A percentile compares a stretch with the other conserved stretches of the same genome.
phyloP scores from a whole-genome alignment of 1,140 invertebrate genomes.

The Orius laevigatus region DNA sequence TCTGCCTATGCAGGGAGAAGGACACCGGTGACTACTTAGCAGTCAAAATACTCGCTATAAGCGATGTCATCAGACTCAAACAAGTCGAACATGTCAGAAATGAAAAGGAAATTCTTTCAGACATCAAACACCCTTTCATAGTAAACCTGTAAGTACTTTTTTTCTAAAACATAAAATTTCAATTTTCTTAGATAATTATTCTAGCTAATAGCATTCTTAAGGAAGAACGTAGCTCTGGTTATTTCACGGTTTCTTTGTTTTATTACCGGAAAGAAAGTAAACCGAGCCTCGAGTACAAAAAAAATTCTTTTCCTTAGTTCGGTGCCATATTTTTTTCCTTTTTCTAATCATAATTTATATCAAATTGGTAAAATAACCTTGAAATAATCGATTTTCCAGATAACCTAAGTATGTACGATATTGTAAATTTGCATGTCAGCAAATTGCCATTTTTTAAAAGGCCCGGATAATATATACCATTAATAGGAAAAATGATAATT shows the following conservation, averaged over 20 bases:
- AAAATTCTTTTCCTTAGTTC: background rate
- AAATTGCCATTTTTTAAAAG: too few relatives aligned
- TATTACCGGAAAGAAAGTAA: background rate
- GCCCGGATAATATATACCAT: too few relatives aligned
- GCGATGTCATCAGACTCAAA: slow-evolving; percentile 81
- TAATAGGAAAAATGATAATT: too few relatives aligned
- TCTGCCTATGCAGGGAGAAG: slow-evolving; percentile 68
- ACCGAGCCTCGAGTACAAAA: background rate
- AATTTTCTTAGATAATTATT: too few relatives aligned
- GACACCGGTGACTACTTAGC: slow-evolving; percentile 63
- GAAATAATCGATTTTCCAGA: too few relatives aligned
- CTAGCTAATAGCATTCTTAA: too few relatives aligned
- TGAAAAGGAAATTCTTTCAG: slow-evolving; percentile 75
- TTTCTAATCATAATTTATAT: too few relatives aligned
- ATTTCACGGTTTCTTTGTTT: slow-evolving; percentile 1
- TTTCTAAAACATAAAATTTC: slow-evolving; percentile 1
- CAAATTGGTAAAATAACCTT: too few relatives aligned
- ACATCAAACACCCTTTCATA: slow-evolving; percentile 84
- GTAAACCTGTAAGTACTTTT: slow-evolving; percentile 72
- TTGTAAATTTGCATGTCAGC: too few relatives aligned
- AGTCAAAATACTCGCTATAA: slow-evolving; percentile 81
- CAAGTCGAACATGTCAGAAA: slow-evolving; percentile 91
- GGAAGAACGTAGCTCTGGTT: too few relatives aligned
- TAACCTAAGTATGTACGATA: too few relatives aligned
- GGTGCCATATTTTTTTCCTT: background rate